Evolutionary conservation across 2,888 invertebrate genomes (phyloP).

Genomic region (Saturnia pavonia): DNA sequence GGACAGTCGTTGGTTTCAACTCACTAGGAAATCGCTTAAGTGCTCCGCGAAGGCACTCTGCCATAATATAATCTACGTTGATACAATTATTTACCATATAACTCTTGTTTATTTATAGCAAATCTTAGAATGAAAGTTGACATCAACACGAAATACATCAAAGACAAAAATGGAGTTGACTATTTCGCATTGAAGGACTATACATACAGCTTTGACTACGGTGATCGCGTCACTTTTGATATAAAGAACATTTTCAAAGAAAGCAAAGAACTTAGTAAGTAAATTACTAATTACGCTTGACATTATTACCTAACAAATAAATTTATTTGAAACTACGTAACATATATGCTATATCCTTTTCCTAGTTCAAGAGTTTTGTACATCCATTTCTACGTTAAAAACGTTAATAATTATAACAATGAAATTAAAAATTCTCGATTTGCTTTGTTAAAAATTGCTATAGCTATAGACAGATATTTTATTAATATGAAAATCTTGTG

Average conservation of each 20-base stretch:
- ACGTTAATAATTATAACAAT: no score
- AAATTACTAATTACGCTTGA: conserved; percentile 5
- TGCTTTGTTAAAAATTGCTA: no score
- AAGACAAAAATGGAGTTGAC: conserved; percentile 55
- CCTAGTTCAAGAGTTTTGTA: not conserved
- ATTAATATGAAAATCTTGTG: no score
- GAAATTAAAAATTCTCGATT: no score
- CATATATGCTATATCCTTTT: not conserved
- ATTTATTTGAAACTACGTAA: not conserved
- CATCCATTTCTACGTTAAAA: not conserved
- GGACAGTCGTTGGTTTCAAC: not conserved
- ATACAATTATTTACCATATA: no score
- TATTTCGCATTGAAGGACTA: conserved; percentile 65
- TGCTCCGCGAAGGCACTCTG: no score
- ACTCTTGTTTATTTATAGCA: conserved; percentile 47
- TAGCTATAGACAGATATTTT: no score
- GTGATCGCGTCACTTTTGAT: conserved; percentile 66
- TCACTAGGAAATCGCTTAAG: no score
- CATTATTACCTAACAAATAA: not conserved
- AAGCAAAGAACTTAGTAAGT: conserved; percentile 72
- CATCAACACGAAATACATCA: conserved; percentile 64
- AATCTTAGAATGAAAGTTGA: conserved; percentile 66
- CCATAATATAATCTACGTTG: no score
- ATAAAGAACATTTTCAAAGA: conserved; percentile 69
- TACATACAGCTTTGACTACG: conserved; percentile 69